These are phyloP conservation scores for Mastomys natalensis DNA, from an alignment of 2,113 vertebrate species.

Conservation along the genomic window DNA sequence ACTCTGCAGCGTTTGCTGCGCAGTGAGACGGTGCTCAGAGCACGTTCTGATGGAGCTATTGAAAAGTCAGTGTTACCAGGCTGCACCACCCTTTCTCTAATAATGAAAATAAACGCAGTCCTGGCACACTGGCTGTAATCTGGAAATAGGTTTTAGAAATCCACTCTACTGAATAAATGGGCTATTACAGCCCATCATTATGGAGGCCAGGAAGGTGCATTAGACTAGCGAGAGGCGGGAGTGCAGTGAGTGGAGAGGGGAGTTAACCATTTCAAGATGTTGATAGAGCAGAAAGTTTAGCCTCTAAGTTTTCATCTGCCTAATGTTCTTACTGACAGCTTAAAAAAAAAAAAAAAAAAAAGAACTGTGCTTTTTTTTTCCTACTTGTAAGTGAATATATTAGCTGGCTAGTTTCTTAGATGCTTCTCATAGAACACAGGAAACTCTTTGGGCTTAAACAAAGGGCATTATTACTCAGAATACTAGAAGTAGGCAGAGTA, in stretches of 20 bases:
- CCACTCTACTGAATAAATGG: constrained; percentile 62
- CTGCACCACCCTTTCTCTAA: constrained; percentile 13
- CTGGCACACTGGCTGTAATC: constrained; percentile 65
- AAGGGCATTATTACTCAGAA: background rate
- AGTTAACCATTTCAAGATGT: constrained; percentile 59
- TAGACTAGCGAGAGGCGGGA: constrained; percentile 33
- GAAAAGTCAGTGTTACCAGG: constrained; percentile 59
- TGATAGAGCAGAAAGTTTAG: constrained; percentile 23
- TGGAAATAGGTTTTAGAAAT: constrained; percentile 76
- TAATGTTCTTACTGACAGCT: constrained; percentile 37
- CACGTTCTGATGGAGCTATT: constrained; percentile 62
- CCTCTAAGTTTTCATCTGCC: constrained; percentile 5
- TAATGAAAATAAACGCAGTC: constrained; percentile 65
- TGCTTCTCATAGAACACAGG: background rate
- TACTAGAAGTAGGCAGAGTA: background rate
- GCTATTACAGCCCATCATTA: constrained; percentile 59
- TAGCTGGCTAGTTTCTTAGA: constrained; percentile 1
- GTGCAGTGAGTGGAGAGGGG: background rate
- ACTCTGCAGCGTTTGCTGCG: constrained; percentile 43
- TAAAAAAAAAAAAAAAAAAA: constrained; percentile 6
- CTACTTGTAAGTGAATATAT: background rate
- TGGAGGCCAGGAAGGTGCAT: constrained; percentile 52
- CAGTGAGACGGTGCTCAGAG: constrained; percentile 5
- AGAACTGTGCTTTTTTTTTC: background rate
- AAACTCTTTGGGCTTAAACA: background rate